Evolutionary conservation across 2,888 invertebrate species (phyloP).

Genomic region (Pseudococcus viburni): DNA sequence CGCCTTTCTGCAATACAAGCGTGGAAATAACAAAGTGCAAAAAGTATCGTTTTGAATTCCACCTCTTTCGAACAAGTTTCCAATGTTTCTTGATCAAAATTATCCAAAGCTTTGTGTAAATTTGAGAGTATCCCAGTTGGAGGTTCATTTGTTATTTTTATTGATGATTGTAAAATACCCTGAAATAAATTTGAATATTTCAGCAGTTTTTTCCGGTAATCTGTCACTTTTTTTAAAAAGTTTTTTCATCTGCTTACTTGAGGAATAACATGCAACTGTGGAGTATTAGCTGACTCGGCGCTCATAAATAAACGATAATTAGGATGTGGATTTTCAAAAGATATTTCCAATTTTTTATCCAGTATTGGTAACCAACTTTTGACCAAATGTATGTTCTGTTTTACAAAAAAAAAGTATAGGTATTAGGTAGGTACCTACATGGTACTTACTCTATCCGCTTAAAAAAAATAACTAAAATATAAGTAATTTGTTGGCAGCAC

Average conservation of each 20-base stretch:
- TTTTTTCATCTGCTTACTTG: constrained; percentile 70
- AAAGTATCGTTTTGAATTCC: constrained; percentile 91
- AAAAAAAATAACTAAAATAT: not conserved
- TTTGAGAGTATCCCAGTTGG: constrained; percentile 96
- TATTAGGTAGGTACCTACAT: not conserved
- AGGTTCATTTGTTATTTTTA: constrained; percentile 96
- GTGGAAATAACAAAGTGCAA: constrained; percentile 94
- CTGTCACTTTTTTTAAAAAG: not conserved
- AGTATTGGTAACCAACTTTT: constrained; percentile 88
- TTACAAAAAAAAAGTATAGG: not conserved
- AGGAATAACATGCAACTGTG: constrained; percentile 77
- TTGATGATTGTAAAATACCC: constrained; percentile 92
- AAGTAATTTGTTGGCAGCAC: constrained; percentile 69
- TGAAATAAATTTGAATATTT: constrained; percentile 70
- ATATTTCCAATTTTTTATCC: constrained; percentile 92
- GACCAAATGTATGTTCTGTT: constrained; percentile 92
- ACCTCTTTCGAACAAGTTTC: constrained; percentile 94
- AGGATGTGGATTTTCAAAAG: constrained; percentile 78
- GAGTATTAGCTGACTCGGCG: constrained; percentile 86
- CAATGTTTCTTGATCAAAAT: constrained; percentile 91
- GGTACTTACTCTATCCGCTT: no score
- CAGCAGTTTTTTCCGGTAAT: not conserved
- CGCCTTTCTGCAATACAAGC: constrained; percentile 93
- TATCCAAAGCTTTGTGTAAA: constrained; percentile 91
- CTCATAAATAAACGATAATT: constrained; percentile 84